Evolutionary conservation across 2,113 vertebrate genomes (phyloP).

Genomic region (Anarrhichthys ocellatus): DNA sequence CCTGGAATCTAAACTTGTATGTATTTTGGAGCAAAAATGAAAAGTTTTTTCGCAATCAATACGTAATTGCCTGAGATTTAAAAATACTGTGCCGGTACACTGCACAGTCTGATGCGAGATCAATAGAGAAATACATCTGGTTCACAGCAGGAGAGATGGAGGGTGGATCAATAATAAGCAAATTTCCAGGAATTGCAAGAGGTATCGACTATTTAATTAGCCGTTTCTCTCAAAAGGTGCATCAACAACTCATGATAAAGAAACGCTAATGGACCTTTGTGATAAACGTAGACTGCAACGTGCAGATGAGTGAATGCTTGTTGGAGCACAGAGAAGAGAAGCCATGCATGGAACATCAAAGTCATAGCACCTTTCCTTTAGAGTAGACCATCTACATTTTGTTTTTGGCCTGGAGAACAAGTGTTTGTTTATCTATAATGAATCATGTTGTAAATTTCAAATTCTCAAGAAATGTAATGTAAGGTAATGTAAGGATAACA

Average conservation of each 20-base stretch:
- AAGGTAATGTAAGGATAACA: no score
- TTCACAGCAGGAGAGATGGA: constrained; percentile 76
- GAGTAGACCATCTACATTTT: not conserved
- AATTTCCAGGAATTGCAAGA: constrained; percentile 82
- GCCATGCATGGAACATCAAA: constrained; percentile 1
- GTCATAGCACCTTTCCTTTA: not conserved
- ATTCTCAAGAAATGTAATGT: not conserved
- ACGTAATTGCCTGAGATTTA: constrained; percentile 81
- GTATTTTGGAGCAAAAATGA: constrained; percentile 78
- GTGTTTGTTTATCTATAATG: not conserved
- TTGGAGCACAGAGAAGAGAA: constrained; percentile 32
- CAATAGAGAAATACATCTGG: constrained; percentile 82
- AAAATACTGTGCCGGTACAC: constrained; percentile 81
- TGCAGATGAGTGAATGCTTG: constrained; percentile 26
- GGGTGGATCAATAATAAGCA: constrained; percentile 84
- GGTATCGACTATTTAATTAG: constrained; percentile 83
- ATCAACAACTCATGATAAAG: constrained; percentile 67
- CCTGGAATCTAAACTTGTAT: constrained; percentile 65
- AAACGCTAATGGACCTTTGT: constrained; percentile 56
- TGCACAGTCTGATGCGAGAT: constrained; percentile 78
- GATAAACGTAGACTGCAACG: constrained; percentile 39
- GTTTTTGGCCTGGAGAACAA: not conserved
- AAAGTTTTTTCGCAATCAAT: constrained; percentile 81
- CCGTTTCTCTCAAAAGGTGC: constrained; percentile 74
- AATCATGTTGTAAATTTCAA: not conserved